Base-by-base conservation (phyloP, 2,888 invertebrate species). In the Drosophila prostipennis region DNA sequence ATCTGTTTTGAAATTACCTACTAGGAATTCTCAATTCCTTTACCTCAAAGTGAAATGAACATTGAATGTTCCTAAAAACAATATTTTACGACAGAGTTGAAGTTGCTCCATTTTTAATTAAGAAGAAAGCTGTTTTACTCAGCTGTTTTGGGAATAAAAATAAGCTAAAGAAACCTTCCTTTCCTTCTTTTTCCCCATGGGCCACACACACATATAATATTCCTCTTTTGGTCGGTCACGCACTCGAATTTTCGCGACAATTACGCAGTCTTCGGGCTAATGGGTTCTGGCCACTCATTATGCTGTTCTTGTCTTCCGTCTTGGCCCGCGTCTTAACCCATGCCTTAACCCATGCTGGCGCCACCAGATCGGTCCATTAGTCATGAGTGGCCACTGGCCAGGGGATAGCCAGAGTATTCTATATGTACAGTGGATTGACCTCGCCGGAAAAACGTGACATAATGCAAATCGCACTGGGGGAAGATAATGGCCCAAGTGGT, bases 401-500 rank as follows among this genome's bases (percentile, higher is more conserved):
- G 26, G 11, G 59, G 54, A 43, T 37, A 39, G 53, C 36, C 14
- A 13, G 11, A n/a, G 26, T 26, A 26, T 26, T 26, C 26, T 26
- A 26, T n/a, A 34, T 34, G 37, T 16, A 16, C 19, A n/a, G 45
- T 32, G 64, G 64, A 63, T 53, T 64, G 64, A 65, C 64, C 64
- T 69, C 52, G 45, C 23, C 39, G 45, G 55, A 45, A 52, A 78
- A 80, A 77, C 81, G 81, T 80, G 79, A 80, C 79, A 80, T 68
- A 74, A 79, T 69, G 76, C 74, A 45, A 63, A 68, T 45, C 45
- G 60, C 54, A 36, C 67, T 6, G 40, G 14, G 46, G 53, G 45
- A 54, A 46, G 56, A 56, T 64, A 40, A 64, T 65, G 42, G 51
- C n/a, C 40, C 39, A 34, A 45, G 42, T 26, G 58, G 37, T 10